Conservation (phyloP, 1,140 invertebrate species). For the Maniola jurtina region DNA sequence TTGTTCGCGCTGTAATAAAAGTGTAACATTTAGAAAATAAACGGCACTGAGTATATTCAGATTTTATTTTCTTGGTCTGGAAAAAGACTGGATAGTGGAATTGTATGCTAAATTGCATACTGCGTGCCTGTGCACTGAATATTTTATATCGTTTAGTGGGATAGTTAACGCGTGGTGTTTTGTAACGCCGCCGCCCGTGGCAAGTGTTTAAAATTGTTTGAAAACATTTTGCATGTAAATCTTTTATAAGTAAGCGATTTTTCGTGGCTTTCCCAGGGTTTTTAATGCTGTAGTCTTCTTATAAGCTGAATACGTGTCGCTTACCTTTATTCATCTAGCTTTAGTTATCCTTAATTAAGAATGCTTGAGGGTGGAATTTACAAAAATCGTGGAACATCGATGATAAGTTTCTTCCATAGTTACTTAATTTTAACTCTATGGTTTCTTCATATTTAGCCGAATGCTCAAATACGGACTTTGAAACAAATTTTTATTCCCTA, state of each 20-base stretch:
- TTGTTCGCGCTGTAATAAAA: constrained; percentile 34
- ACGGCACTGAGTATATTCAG: constrained; percentile 26
- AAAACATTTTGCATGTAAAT: too few species aligned
- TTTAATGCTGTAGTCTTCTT: too few species aligned
- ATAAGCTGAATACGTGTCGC: too few species aligned
- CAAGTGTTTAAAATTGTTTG: background rate
- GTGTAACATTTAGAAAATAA: constrained; percentile 34
- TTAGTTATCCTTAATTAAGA: too few species aligned
- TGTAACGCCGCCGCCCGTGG: background rate
- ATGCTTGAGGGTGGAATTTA: too few species aligned
- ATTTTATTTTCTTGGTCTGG: constrained; percentile 26
- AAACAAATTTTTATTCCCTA: too few species aligned
- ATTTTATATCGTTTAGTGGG: constrained; percentile 6
- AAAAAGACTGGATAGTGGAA: constrained; percentile 16
- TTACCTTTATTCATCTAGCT: too few species aligned
- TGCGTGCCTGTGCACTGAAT: constrained; percentile 12
- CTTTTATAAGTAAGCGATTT: too few species aligned
- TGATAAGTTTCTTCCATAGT: too few species aligned
- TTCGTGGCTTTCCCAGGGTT: too few species aligned
- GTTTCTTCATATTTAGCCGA: background rate
- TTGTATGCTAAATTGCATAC: constrained; percentile 22
- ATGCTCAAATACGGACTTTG: background rate
- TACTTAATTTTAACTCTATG: too few species aligned
- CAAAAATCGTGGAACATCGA: too few species aligned
- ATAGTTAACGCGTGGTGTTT: background rate